Evolutionary conservation across 2,797 vertebrate genomes (phyloP).

Genomic region (Miichthys miiuy): DNA sequence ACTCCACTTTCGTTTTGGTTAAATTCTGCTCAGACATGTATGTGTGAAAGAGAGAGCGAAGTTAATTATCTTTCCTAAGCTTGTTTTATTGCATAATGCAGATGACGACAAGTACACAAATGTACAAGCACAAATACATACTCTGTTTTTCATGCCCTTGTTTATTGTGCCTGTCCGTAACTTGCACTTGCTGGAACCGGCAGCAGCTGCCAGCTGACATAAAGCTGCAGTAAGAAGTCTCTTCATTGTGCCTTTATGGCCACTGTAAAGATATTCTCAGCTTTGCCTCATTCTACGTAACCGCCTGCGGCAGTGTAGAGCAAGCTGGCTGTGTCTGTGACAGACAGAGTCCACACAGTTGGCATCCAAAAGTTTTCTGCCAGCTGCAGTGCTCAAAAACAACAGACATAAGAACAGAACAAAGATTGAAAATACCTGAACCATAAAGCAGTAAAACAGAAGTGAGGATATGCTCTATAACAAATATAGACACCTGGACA

Average conservation of each 20-base stretch:
- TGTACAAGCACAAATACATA: constrained; percentile 53
- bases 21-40: constrained; percentile 10
- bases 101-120: constrained; percentile 2
- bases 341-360: constrained; percentile 59
- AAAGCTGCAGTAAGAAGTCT: constrained; percentile 76
- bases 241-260: constrained; percentile 80
- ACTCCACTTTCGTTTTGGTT: constrained; percentile 31
- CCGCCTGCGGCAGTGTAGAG: constrained; percentile 61
- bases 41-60: not conserved
- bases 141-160: constrained; percentile 68
- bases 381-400: constrained; percentile 59
- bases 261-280: constrained; percentile 75
- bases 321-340: constrained; percentile 50
- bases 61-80: constrained; percentile 20
- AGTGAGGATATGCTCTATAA: constrained; percentile 21
- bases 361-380: constrained; percentile 56
- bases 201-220: constrained; percentile 80
- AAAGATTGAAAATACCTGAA: constrained; percentile 10
- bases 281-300: constrained; percentile 63
- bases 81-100: constrained; percentile 6
- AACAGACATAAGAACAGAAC: constrained; percentile 45
- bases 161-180: constrained; percentile 78
- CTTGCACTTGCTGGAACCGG: constrained; percentile 78
- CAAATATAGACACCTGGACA: constrained; percentile 12
- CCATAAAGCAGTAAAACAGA: not conserved